These are phyloP conservation scores for Caerostris extrusa DNA, from an alignment of 1,140 invertebrate genomes.

Conservation along the genomic window DNA sequence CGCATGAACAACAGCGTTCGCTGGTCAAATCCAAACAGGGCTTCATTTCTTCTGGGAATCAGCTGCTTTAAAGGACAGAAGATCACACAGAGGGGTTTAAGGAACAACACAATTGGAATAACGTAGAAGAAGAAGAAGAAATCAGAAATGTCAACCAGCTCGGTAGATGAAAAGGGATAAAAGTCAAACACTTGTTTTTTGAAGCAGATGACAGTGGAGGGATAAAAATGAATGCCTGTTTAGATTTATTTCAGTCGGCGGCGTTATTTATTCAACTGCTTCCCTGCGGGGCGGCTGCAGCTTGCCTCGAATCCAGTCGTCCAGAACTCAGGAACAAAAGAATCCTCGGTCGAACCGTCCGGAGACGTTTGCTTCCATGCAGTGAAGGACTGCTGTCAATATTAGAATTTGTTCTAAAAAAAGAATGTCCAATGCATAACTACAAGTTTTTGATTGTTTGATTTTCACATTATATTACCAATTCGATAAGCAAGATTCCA, in stretches of 20 bases:
- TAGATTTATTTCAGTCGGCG: background rate
- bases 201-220: background rate
- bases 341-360: background rate
- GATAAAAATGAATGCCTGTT: conserved; percentile 18
- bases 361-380: background rate
- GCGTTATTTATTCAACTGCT: background rate
- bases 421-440: no score
- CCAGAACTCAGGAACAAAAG: background rate
- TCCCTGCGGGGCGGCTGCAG: background rate
- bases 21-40: no score
- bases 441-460: no score
- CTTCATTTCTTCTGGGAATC: background rate
- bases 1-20: no score
- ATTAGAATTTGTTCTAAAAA: no score
- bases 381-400: no score
- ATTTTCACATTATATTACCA: no score
- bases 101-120: conserved; percentile 3
- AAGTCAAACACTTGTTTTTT: background rate
- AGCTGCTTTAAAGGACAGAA: background rate
- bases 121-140: background rate
- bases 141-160: background rate
- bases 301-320: background rate
- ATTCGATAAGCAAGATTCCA: no score
- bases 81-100: background rate
- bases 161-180: background rate